Evolutionary conservation across 2,888 invertebrate species (phyloP), one percentile per base, ranked within the genome.

Genomic region (Drosophila quinaria): DNA sequence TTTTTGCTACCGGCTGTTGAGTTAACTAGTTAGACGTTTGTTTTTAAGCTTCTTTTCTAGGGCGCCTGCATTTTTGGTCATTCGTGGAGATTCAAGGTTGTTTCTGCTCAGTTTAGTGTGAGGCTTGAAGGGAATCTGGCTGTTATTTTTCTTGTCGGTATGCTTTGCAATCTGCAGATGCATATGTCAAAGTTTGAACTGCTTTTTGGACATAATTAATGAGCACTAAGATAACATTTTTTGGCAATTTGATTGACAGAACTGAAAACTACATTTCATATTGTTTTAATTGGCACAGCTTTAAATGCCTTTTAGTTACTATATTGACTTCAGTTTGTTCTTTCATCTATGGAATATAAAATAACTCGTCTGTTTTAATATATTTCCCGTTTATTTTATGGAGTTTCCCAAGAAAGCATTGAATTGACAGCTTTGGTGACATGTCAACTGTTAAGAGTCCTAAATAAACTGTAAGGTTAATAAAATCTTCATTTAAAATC

Each of bases 41-140:
- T 61, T 37, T 52, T 49, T 50, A 19, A 44, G 47, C 51, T 41
- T 61, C 31, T 66, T 74, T 78, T 74, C 70, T 75, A 71, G 75
- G 62, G 54, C 65, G 61, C 68, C 56, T 47, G 51, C 60, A 67
- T 68, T 75, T 82, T 75, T 72, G 78, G 80, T 33, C 75, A 78
- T 47, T 80, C 68, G 64, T 58, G 56, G 39, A 67, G 80, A 65
- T 71, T 87, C 86, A 87, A 84, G 88, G 84, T 80, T 87, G 72
- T 74, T 64, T 60, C 44, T 44, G 54, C 50, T 33, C 10, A n/a
- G 41, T 63, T 66, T 51, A 37, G 47, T 55, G 10, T 2, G 49
- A 17, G 29, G 56, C 51, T 59, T 39, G 58, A 39, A 50, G 63
- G 39, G 46, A 60, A 61, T 51, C 63, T 63, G 52, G 39, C 44